These are phyloP conservation scores for Muschampia plurimacula DNA, from an alignment of 2,888 invertebrate genomes.

Conservation along the genomic window DNA sequence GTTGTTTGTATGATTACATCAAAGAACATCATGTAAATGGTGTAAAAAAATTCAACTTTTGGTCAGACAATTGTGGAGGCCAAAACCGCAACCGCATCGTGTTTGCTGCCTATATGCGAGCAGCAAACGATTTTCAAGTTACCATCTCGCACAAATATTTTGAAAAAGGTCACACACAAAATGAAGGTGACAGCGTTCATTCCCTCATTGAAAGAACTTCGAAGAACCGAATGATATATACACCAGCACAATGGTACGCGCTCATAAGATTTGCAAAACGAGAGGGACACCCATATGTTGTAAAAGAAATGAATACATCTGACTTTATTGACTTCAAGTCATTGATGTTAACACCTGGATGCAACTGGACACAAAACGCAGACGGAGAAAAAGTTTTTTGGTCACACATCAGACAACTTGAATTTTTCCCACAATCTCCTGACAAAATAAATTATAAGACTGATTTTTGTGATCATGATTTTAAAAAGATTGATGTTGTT, in stretches of 20 bases:
- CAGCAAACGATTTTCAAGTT: slow-evolving; percentile 33
- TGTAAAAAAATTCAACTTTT: background rate
- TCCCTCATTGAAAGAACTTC: slow-evolving; percentile 34
- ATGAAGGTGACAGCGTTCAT: slow-evolving; percentile 42
- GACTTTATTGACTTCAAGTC: background rate
- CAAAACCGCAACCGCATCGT: background rate
- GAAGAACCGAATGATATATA: background rate
- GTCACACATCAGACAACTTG: background rate
- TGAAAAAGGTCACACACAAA: slow-evolving; percentile 42
- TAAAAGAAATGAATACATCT: background rate
- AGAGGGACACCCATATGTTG: background rate
- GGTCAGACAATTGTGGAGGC: background rate
- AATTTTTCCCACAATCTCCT: background rate
- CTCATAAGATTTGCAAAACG: background rate
- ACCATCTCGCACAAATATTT: slow-evolving; percentile 41
- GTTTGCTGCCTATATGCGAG: slow-evolving; percentile 37
- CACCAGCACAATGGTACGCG: slow-evolving; percentile 6
- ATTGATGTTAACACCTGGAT: background rate
- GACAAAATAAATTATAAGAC: background rate
- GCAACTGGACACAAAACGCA: background rate
- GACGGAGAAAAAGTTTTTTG: background rate
- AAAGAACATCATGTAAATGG: background rate
- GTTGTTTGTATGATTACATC: background rate
- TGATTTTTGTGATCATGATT: background rate
- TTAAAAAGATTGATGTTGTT: background rate